A percentile compares a stretch with the other conserved stretches of the same genome.
These are phyloP conservation scores for Stratiomys singularior DNA, from an alignment of 2,888 invertebrate species.

Conservation along the genomic window DNA sequence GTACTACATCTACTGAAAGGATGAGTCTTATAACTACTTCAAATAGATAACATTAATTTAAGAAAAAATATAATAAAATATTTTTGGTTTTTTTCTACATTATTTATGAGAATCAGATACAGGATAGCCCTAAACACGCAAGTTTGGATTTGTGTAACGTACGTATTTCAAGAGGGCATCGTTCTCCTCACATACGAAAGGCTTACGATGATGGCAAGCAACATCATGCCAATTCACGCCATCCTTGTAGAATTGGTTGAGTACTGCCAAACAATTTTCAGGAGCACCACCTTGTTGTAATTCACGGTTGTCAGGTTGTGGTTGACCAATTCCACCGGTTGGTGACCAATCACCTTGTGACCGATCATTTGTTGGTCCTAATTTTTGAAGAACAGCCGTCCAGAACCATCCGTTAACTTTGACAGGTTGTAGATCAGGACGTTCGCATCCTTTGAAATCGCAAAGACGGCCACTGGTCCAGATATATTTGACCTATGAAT, in stretches of 20 bases:
- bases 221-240: conserved; percentile 93
- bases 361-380: conserved; percentile 84
- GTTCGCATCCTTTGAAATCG: conserved; percentile 90
- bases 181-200: conserved; percentile 90
- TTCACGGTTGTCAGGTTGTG: conserved; percentile 90
- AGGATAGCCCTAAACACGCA: conserved; percentile 70
- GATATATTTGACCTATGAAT: conserved; percentile 80
- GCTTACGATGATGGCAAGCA: conserved; percentile 89
- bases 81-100: conserved; percentile 40
- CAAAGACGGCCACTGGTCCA: conserved; percentile 92
- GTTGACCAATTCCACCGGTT: conserved; percentile 84
- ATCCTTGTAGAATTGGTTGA: conserved; percentile 92
- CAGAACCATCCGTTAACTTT: conserved; percentile 91
- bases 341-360: conserved; percentile 90
- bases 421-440: conserved; percentile 83
- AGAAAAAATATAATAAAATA: conserved; percentile 32
- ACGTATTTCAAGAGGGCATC: conserved; percentile 87
- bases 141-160: conserved; percentile 81
- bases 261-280: conserved; percentile 85
- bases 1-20: conserved; percentile 21
- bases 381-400: conserved; percentile 86
- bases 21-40: conserved; percentile 14
- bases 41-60: conserved; percentile 5
- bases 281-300: conserved; percentile 81
- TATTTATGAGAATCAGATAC: neutral